Evolutionary conservation across 2,888 invertebrate species (phyloP).

Genomic region (Chromoteleia sp.): DNA sequence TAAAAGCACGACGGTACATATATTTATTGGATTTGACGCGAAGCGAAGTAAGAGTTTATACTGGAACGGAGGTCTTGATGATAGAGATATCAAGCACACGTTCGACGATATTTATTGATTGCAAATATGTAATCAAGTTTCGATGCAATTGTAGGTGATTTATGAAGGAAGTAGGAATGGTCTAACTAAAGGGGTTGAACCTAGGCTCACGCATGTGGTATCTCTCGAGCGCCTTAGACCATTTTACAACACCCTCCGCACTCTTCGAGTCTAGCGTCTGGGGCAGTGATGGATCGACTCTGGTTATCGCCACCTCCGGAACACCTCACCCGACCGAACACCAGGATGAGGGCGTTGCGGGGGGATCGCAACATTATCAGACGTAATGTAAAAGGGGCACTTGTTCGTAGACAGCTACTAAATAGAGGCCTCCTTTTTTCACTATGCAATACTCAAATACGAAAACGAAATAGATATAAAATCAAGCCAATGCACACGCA

Average conservation of each 20-base stretch:
- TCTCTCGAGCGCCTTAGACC: conserved; percentile 70
- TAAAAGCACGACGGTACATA: conserved; percentile 10
- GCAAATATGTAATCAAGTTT: conserved; percentile 68
- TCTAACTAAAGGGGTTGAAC: conserved; percentile 68
- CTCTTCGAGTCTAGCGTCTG: conserved; percentile 68
- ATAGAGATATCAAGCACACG: conserved; percentile 59
- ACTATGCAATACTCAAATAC: conserved; percentile 63
- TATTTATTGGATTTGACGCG: conserved; percentile 17
- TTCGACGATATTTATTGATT: conserved; percentile 66
- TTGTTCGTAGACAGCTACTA: conserved; percentile 79
- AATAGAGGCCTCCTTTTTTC: conserved; percentile 75
- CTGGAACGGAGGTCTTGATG: conserved; percentile 17
- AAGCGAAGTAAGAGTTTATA: conserved; percentile 18
- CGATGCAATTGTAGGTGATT: conserved; percentile 67
- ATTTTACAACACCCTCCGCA: conserved; percentile 68
- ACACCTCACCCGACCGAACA: conserved; percentile 74
- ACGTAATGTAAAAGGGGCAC: conserved; percentile 77
- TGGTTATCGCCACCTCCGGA: conserved; percentile 83
- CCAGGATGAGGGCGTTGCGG: conserved; percentile 48
- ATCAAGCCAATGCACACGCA: conserved; percentile 67
- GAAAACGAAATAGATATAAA: conserved; percentile 69
- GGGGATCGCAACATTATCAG: conserved; percentile 76
- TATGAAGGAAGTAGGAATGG: conserved; percentile 68
- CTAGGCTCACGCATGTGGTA: conserved; percentile 69
- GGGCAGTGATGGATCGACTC: conserved; percentile 84